Evolutionary conservation across 2,888 invertebrate genomes (phyloP).

Genomic region (Cantharis rustica): DNA sequence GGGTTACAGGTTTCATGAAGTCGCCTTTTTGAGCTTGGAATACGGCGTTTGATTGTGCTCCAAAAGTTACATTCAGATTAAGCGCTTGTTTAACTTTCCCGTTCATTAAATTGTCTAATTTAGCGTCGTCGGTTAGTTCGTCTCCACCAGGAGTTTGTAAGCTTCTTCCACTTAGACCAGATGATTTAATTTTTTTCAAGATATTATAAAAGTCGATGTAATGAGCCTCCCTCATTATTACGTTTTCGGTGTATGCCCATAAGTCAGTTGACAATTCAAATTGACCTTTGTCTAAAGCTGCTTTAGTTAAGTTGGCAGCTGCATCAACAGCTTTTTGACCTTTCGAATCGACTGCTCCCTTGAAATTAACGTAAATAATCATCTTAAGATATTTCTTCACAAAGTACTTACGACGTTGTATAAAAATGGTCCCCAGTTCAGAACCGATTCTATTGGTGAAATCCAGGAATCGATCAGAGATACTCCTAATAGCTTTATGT

Average conservation of each 20-base stretch:
- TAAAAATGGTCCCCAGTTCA: conserved; percentile 82
- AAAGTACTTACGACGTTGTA: conserved; percentile 64
- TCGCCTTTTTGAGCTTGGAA: conserved; percentile 67
- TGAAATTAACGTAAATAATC: conserved; percentile 6
- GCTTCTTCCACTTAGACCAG: conserved; percentile 14
- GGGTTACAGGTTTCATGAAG: conserved; percentile 80
- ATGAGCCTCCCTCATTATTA: conserved; percentile 65
- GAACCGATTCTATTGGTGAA: conserved; percentile 81
- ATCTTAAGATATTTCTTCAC: background rate
- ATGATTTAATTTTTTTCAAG: conserved; percentile 55
- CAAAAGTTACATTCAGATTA: conserved; percentile 71
- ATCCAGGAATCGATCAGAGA: conserved; percentile 91
- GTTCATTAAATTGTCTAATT: conserved; percentile 69
- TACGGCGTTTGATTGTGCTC: conserved; percentile 63
- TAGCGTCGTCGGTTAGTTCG: conserved; percentile 29
- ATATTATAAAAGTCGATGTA: conserved; percentile 85
- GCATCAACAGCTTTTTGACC: conserved; percentile 66
- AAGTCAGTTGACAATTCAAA: conserved; percentile 38
- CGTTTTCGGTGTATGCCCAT: conserved; percentile 69
- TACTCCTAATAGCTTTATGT: conserved; percentile 76
- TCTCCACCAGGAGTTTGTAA: conserved; percentile 29
- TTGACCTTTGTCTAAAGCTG: conserved; percentile 58
- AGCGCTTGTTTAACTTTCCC: conserved; percentile 69
- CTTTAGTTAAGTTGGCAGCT: conserved; percentile 62
- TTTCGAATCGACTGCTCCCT: conserved; percentile 70